Evolutionary conservation across 1,140 invertebrate species (phyloP), one percentile per base, ranked within the genome.

Genomic region (Drosophila asahinai): DNA sequence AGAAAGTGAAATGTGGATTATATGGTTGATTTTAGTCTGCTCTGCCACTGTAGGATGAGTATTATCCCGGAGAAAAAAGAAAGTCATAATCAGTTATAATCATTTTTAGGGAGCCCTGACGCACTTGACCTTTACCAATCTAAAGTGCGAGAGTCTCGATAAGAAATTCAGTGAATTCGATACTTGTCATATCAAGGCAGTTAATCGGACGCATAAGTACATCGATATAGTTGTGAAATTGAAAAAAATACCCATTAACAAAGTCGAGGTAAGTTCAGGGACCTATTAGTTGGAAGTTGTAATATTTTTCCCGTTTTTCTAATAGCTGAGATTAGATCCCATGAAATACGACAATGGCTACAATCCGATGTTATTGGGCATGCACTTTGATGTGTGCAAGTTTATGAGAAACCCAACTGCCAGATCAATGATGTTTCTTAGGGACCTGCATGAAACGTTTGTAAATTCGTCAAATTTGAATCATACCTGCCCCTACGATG

Each of bases 161-260:
- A 42, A 6, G 3, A 47, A 30, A 5, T 64, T 43, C 11, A 6
- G n/a, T 12, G 38, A 51, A 1, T 81, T 61, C 14, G 22, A 58
- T 3, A 42, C 42, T 4, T 81, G 78, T 43, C 27, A n/a, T 3
- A 81, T 81, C 9, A 81, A 70, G 30, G 78, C 79, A 3, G 78
- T 80, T 1, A 80, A 80, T 68, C 77, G 78, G 6, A 68, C 70
- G 0, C 78, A 80, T 49, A 80, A 80, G 25, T 80, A 80, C 11
- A 49, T 80, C 2, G 45, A 65, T 7, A n/a, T 80, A 5, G 14
- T 66, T 36, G 12, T n/a, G 0, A 66, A 36, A 17, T 1, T 80
- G 2, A 30, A 25, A 14, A 14, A n/a, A n/a, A 0, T 61, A 15
- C 77, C 77, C 2, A 3, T 80, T 2, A 5, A 43, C 5, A 80